Conservation (phyloP, 1,140 invertebrate species). For the Macrocentrus cingulum region DNA sequence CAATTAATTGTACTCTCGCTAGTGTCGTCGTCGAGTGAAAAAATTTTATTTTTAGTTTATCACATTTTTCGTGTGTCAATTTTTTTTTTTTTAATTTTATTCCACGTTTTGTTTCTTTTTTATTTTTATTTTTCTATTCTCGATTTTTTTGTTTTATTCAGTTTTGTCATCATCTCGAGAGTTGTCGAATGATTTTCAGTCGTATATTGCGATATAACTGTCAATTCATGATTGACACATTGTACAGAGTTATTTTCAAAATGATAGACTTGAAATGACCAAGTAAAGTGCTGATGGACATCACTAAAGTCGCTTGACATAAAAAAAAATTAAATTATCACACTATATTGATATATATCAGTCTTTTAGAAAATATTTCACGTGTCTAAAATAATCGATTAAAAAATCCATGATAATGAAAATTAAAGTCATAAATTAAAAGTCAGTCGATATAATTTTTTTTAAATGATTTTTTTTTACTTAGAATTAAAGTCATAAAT, state of each 20-base stretch:
- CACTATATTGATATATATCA: too few species aligned
- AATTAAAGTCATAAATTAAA: too few species aligned
- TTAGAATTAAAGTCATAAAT: too few species aligned
- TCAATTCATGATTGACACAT: slow-evolving; percentile 1
- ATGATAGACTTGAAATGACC: neutral
- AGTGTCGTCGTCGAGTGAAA: too few species aligned
- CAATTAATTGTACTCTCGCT: too few species aligned
- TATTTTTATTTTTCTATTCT: slow-evolving; percentile 2
- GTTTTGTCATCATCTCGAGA: slow-evolving; percentile 11
- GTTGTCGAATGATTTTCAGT: neutral
- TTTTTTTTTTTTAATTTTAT: slow-evolving; percentile 1
- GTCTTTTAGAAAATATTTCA: too few species aligned
- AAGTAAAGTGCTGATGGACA: slow-evolving; percentile 2
- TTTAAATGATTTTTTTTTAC: too few species aligned
- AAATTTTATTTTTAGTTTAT: too few species aligned
- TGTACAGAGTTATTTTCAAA: slow-evolving; percentile 9
- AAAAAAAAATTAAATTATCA: slow-evolving; percentile 3
- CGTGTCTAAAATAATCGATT: too few species aligned
- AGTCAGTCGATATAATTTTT: too few species aligned
- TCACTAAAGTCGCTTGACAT: neutral
- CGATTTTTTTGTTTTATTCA: slow-evolving; percentile 2
- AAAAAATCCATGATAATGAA: too few species aligned
- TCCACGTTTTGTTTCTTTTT: slow-evolving; percentile 19
- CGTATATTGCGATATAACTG: neutral
- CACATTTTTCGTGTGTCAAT: neutral